phyloP scores from a whole-genome alignment of 2,888 invertebrate species.

The Keiferia lycopersicella region DNA sequence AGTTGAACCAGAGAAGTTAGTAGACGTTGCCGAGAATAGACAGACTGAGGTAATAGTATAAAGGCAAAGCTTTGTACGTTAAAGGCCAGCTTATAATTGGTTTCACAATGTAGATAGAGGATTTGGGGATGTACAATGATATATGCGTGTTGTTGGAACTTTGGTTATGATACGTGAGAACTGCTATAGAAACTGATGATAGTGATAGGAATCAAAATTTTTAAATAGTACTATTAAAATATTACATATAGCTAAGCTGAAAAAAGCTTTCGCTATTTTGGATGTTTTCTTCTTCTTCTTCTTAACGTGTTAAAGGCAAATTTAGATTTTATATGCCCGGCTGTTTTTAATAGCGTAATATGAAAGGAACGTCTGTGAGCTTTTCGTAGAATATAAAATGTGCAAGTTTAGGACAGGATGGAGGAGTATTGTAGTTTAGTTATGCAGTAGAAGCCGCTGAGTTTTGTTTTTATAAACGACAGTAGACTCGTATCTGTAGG shows the following conservation, averaged over 20 bases:
- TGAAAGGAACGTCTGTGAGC: too few relatives aligned
- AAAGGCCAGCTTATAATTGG: slow-evolving; percentile 21
- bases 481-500: background rate
- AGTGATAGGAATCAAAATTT: too few relatives aligned
- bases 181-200: too few relatives aligned
- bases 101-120: slow-evolving; percentile 18
- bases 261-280: too few relatives aligned
- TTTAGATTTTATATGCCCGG: too few relatives aligned
- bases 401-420: background rate
- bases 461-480: background rate
- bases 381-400: too few relatives aligned
- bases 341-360: too few relatives aligned
- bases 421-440: background rate
- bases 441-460: slow-evolving; percentile 6
- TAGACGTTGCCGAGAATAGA: slow-evolving; percentile 23
- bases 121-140: slow-evolving; percentile 32
- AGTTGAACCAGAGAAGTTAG: slow-evolving; percentile 10
- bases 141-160: slow-evolving; percentile 17
- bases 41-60: slow-evolving; percentile 21
- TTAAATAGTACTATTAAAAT: too few relatives aligned
- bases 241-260: too few relatives aligned
- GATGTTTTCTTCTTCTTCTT: too few relatives aligned
- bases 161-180: background rate
- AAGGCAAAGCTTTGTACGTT: slow-evolving; percentile 21
- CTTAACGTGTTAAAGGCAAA: too few relatives aligned